Percentiles rank a stretch among this genome's conserved stretches.
phyloP scores from a whole-genome alignment of 1,140 invertebrate genomes.

The Matsumurasca onukii region DNA sequence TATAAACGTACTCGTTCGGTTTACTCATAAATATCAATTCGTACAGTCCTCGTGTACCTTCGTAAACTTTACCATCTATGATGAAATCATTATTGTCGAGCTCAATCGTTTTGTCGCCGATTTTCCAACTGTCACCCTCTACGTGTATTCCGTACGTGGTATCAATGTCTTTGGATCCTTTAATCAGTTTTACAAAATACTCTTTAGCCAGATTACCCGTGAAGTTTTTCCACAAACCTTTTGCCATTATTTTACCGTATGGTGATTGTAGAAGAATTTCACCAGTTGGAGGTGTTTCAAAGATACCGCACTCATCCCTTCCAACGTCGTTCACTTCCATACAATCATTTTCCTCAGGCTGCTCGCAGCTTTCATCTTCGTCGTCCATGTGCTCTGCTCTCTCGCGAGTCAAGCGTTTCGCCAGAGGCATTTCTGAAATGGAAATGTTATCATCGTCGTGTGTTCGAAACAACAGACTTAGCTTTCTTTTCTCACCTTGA shows the following conservation, averaged over 20 bases:
- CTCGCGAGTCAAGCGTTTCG: not conserved
- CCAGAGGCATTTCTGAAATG: not conserved
- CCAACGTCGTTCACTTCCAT: not conserved
- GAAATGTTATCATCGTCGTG: not conserved
- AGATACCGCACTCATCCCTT: not conserved
- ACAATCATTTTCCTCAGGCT: not conserved
- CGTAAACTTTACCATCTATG: not conserved
- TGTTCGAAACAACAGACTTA: not conserved
- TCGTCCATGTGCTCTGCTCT: not conserved
- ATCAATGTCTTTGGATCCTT: not conserved
- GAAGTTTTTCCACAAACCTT: not conserved
- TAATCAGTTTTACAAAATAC: constrained; percentile 18
- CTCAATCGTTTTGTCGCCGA: constrained; percentile 3
- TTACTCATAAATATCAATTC: constrained; percentile 16
- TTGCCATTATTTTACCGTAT: not conserved
- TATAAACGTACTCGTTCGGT: not conserved
- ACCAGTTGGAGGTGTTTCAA: not conserved
- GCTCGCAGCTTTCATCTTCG: not conserved
- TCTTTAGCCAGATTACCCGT: constrained; percentile 7
- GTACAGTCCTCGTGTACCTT: constrained; percentile 14
- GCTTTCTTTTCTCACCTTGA: constrained; percentile 13
- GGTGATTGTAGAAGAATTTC: not conserved
- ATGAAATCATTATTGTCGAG: constrained; percentile 1
- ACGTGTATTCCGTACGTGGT: not conserved
- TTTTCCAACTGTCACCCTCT: not conserved